A percentile compares a stretch with the other conserved stretches of the same genome.
These are phyloP conservation scores for Acanthornis magna DNA, from an alignment of 2,797 vertebrate genomes.

Conservation along the genomic window DNA sequence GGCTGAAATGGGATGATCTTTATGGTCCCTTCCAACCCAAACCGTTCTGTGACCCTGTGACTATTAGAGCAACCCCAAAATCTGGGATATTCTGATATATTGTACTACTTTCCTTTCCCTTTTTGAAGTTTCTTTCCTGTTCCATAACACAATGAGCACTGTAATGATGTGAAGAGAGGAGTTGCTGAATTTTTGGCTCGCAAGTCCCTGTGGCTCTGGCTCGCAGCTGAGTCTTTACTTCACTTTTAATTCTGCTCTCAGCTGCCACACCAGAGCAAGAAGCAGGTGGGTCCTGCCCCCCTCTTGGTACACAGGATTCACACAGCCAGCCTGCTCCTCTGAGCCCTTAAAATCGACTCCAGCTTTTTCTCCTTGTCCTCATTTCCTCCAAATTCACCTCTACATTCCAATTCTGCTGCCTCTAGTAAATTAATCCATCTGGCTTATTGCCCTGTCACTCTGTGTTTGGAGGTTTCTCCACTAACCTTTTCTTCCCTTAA, in stretches of 20 bases:
- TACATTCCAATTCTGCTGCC: neutral
- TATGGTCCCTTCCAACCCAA: neutral
- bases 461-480: neutral
- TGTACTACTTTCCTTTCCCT: neutral
- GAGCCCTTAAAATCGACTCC: neutral
- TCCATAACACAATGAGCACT: accelerated
- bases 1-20: accelerated
- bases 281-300: neutral
- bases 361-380: neutral
- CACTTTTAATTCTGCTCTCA: neutral
- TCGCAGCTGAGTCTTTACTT: neutral
- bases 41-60: neutral
- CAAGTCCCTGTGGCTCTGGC: neutral
- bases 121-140: neutral
- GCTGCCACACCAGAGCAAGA: neutral
- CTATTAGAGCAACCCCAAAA: neutral
- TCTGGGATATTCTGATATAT: neutral
- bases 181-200: neutral
- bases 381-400: neutral
- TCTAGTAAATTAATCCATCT: neutral
- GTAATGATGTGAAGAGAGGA: accelerated
- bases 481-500: neutral
- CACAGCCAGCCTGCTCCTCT: neutral
- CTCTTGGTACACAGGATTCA: neutral
- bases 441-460: neutral